These are phyloP conservation scores for Propithecus coquereli DNA, from an alignment of 2,113 vertebrate genomes.

Conservation along the genomic window DNA sequence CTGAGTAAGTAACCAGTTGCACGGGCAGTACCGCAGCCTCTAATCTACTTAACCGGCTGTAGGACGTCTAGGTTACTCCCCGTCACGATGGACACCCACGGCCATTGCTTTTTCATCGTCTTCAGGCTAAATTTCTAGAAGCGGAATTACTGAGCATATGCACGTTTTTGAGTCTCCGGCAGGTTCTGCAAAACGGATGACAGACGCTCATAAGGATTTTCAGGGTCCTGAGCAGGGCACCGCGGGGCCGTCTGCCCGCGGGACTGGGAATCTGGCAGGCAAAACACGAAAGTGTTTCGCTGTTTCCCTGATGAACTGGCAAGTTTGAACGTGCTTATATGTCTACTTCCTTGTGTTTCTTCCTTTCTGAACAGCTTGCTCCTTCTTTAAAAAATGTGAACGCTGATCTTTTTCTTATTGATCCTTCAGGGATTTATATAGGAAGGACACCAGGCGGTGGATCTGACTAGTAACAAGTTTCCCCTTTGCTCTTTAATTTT, in stretches of 20 bases:
- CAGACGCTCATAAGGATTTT: too few relatives aligned
- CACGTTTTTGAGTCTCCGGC: not conserved
- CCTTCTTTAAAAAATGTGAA: not conserved
- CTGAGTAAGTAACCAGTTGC: not conserved
- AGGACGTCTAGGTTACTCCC: not conserved
- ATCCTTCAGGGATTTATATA: constrained; percentile 26
- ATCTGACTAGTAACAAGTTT: not conserved
- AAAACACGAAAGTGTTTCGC: not conserved
- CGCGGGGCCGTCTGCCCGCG: fast-evolving
- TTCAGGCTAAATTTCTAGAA: not conserved
- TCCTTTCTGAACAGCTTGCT: not conserved
- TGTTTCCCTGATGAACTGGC: not conserved
- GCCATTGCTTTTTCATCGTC: not conserved
- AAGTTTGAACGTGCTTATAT: not conserved
- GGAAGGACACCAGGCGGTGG: not conserved
- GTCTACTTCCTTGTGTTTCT: not conserved
- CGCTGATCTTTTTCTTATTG: constrained; percentile 21
- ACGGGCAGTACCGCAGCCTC: not conserved
- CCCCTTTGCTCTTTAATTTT: constrained; percentile 29
- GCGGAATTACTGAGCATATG: not conserved
- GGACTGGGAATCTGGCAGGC: not conserved
- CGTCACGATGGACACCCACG: not conserved
- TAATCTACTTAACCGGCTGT: not conserved
- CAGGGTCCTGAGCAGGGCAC: not conserved
- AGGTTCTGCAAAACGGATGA: not conserved